Evolutionary conservation across 1,140 invertebrate genomes (phyloP).

Genomic region (Pseudomyrmex sp.): DNA sequence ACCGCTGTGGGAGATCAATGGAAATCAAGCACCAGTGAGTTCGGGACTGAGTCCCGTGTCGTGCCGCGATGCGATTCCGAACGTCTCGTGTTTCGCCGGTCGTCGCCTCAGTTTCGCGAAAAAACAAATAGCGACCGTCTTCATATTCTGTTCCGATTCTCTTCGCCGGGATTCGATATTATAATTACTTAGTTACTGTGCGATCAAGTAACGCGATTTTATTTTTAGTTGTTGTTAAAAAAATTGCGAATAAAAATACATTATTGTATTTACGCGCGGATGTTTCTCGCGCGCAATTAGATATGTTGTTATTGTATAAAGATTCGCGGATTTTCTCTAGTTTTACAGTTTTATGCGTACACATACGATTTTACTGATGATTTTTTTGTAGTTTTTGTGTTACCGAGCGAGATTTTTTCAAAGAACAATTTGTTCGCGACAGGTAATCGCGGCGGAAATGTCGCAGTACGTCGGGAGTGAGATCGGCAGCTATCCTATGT

Average conservation of each 20-base stretch:
- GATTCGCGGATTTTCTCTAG: too few species aligned
- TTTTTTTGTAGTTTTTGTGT: neutral
- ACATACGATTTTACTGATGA: neutral
- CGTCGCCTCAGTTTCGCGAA: neutral
- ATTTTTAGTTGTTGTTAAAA: too few species aligned
- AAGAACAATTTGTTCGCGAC: constrained; percentile 46
- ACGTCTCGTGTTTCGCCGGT: neutral
- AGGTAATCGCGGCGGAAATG: constrained; percentile 83
- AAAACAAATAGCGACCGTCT: neutral
- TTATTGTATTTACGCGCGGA: too few species aligned
- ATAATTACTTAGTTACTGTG: too few species aligned
- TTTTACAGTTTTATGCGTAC: too few species aligned
- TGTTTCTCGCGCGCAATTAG: too few species aligned
- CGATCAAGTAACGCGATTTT: too few species aligned
- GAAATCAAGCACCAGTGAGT: constrained; percentile 83
- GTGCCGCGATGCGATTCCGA: neutral
- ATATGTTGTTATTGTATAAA: too few species aligned
- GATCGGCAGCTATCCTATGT: constrained; percentile 82
- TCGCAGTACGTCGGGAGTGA: constrained; percentile 83
- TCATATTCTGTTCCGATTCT: too few species aligned
- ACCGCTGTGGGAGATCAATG: constrained; percentile 84
- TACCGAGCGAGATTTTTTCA: constrained; percentile 6
- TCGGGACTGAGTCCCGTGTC: neutral
- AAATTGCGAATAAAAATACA: too few species aligned
- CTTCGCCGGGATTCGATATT: too few species aligned